Conservation (phyloP, 2,888 invertebrate genomes). For the Drosophila koepferae region DNA sequence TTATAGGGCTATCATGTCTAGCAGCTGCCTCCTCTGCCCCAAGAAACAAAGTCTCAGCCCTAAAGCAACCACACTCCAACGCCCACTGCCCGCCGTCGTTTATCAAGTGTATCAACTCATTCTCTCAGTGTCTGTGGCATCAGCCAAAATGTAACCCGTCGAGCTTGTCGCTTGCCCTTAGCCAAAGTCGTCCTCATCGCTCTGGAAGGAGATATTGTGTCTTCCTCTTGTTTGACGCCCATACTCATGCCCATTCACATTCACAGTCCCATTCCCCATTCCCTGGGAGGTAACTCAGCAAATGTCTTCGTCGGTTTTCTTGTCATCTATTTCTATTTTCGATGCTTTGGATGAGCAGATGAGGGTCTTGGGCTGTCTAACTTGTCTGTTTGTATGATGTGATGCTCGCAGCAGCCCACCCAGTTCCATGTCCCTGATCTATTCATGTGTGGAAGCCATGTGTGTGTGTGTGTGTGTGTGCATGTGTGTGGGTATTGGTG, state of each 20-base stretch:
- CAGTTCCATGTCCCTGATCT: slow-evolving; percentile 30
- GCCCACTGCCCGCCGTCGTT: background rate
- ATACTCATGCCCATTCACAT: background rate
- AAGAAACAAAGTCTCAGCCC: background rate
- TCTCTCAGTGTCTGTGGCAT: slow-evolving; percentile 48
- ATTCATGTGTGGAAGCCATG: slow-evolving; percentile 70
- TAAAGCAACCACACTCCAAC: background rate
- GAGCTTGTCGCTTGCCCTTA: slow-evolving; percentile 75
- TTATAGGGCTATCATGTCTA: slow-evolving; percentile 22
- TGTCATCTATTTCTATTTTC: slow-evolving; percentile 80
- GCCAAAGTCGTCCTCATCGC: slow-evolving; percentile 71
- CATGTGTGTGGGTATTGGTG: slow-evolving; percentile 44
- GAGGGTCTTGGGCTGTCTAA: slow-evolving; percentile 80
- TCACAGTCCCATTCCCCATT: slow-evolving; percentile 22
- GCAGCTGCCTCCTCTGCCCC: background rate
- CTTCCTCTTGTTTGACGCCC: slow-evolving; percentile 14
- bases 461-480: slow-evolving; percentile 38
- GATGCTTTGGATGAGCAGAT: slow-evolving; percentile 75
- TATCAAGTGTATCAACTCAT: slow-evolving; percentile 11
- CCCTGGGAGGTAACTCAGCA: slow-evolving; percentile 35
- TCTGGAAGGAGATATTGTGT: slow-evolving; percentile 9
- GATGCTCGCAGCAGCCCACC: slow-evolving; percentile 37
- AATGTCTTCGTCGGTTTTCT: slow-evolving; percentile 77
- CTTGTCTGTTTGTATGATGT: slow-evolving; percentile 80
- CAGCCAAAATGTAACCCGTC: slow-evolving; percentile 62